Evolutionary conservation across 2,797 vertebrate species (phyloP), one percentile per base, ranked within the genome.

Genomic region (Sebastes taczanowskii): DNA sequence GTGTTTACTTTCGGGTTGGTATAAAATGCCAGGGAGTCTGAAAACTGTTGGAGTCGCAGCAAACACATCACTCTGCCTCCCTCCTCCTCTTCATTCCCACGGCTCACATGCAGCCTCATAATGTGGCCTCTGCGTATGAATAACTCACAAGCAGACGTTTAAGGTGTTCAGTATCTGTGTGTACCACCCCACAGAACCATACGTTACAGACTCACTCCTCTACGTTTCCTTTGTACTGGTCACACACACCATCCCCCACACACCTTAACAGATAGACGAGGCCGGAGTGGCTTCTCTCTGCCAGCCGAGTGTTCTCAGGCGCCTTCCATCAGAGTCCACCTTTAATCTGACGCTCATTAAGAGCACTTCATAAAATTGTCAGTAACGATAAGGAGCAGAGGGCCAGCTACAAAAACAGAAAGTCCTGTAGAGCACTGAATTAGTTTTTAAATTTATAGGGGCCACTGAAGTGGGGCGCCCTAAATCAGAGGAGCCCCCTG

Each of bases 311-410:
- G 71, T 88, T 94, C 90, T 93, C 91, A 91, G 89, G 90, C 86
- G 82, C 86, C 83, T 82, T 89, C 87, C 85, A 87, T 90, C 84
- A 84, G 78, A 84, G 94, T 89, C 89, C 96, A 96, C 97, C 96
- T 98, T 98, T 97, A 97, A 97, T 97, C 97, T 97, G 96, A 96
- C 95, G 96, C 97, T 97, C 97, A 98, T 99, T 98, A 98, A 96
- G 96, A 96, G 96, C 97, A 98, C 97, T 99, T 98, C 97, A 94
- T 99, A 98, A 99, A 99, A 98, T 97, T 96, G 97, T 97, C 97
- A 97, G 94, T 94, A 95, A 95, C 93, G 93, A 95, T 96, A 96
- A 97, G 96, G 92, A 96, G 96, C 96, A 81, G 95, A 97, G 96
- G 97, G 97, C 96, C 96, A 94, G 95, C 93, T 95, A 96, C 94